These are phyloP conservation scores for Sylvia atricapilla DNA, from an alignment of 2,113 vertebrate genomes.

Conservation along the genomic window DNA sequence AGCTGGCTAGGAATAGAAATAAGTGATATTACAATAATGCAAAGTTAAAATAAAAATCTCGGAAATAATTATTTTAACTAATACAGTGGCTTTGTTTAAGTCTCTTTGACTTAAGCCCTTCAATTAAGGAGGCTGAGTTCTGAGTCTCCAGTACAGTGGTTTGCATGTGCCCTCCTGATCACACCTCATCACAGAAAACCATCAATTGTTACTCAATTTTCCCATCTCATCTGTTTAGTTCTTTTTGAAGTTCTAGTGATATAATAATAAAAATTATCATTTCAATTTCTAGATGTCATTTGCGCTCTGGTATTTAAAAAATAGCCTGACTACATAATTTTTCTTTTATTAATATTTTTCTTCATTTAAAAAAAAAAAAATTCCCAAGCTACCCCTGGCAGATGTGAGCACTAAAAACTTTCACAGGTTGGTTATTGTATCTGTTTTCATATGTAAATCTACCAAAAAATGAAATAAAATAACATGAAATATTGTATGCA, in stretches of 20 bases:
- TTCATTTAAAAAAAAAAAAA: not conserved
- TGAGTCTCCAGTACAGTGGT: not conserved
- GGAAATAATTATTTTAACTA: not conserved
- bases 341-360: not conserved
- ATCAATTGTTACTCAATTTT: not conserved
- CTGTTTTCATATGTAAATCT: not conserved
- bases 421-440: not conserved
- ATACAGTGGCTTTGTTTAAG: not conserved
- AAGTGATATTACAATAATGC: not conserved
- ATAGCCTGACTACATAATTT: not conserved
- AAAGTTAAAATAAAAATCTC: not conserved
- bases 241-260: not conserved
- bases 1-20: slow-evolving; percentile 6
- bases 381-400: not conserved
- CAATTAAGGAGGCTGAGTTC: not conserved
- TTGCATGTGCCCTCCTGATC: not conserved
- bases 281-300: not conserved
- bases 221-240: not conserved
- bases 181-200: rapidly evolving
- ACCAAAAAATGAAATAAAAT: not conserved
- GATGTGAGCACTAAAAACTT: not conserved
- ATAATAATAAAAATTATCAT: not conserved
- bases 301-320: not conserved
- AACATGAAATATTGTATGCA: not conserved
- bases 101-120: not conserved